Evolutionary conservation across 2,888 invertebrate species (phyloP).

Genomic region (Caenorhabditis macrosperma): DNA sequence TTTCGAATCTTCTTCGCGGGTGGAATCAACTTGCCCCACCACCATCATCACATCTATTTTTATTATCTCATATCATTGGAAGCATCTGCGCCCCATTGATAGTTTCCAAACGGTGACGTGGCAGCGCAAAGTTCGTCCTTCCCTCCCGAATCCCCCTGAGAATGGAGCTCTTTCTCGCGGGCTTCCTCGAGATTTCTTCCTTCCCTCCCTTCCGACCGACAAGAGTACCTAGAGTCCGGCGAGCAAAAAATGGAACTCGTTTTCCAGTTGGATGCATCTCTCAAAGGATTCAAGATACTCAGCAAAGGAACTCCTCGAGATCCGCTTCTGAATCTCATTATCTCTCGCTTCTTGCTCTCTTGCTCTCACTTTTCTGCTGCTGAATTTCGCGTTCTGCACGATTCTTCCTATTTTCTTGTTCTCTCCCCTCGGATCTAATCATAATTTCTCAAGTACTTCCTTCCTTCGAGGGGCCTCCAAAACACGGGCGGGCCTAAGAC

Average conservation of each 20-base stretch:
- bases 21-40: neutral
- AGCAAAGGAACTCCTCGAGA: neutral
- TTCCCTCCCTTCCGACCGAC: slow-evolving; percentile 2
- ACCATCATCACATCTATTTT: neutral
- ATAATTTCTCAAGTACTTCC: slow-evolving; percentile 49
- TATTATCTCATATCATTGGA: neutral
- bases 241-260: slow-evolving; percentile 10
- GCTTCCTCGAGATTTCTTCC: slow-evolving; percentile 19
- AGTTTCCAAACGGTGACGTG: slow-evolving; percentile 29
- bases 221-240: slow-evolving; percentile 27
- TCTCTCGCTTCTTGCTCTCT: no score
- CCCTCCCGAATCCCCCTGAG: slow-evolving; percentile 42
- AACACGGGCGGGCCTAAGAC: slow-evolving; percentile 39
- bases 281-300: slow-evolving; percentile 5
- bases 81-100: neutral
- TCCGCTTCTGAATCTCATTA: slow-evolving; percentile 19
- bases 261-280: slow-evolving; percentile 18
- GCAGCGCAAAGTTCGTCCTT: slow-evolving; percentile 36
- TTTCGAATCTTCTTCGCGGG: neutral
- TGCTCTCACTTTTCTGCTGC: no score
- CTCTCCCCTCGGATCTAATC: slow-evolving; percentile 28
- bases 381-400: slow-evolving; percentile 33
- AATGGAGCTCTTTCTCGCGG: slow-evolving; percentile 9
- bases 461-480: slow-evolving; percentile 28
- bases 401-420: slow-evolving; percentile 18